These are phyloP conservation scores for Mimas tiliae DNA, from an alignment of 2,888 invertebrate genomes.

Conservation along the genomic window DNA sequence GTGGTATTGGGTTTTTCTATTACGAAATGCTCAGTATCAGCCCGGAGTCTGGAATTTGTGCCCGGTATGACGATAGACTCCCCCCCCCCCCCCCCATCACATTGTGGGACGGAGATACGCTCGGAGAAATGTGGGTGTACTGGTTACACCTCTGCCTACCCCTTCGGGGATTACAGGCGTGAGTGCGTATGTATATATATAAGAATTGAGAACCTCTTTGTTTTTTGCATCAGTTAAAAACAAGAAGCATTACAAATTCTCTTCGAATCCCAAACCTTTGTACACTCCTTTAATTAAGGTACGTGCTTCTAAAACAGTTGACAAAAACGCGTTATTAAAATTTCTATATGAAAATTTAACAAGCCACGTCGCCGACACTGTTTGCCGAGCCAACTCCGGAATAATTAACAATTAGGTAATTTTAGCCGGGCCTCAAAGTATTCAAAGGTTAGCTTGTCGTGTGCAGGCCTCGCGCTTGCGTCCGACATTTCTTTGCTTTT, in stretches of 20 bases:
- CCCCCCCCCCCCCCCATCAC: no score
- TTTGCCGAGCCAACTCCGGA: slow-evolving; percentile 34
- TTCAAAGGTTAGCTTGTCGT: slow-evolving; percentile 46
- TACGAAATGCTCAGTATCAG: no score
- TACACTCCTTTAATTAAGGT: slow-evolving; percentile 13
- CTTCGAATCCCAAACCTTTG: slow-evolving; percentile 14
- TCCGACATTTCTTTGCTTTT: slow-evolving; percentile 2
- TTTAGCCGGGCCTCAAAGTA: slow-evolving; percentile 42
- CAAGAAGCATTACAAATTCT: slow-evolving; percentile 3
- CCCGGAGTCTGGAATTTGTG: no score
- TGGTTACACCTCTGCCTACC: no score
- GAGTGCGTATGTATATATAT: no score
- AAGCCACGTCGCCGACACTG: slow-evolving; percentile 36
- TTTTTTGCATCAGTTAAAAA: no score
- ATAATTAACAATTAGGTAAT: slow-evolving; percentile 62
- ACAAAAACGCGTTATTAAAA: slow-evolving; percentile 33
- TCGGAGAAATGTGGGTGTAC: no score
- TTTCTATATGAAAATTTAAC: slow-evolving; percentile 35
- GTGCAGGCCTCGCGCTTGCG: slow-evolving; percentile 36
- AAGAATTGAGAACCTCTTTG: no score
- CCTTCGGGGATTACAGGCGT: no score
- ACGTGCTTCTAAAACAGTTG: slow-evolving; percentile 13
- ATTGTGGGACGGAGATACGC: no score
- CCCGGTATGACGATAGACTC: no score
- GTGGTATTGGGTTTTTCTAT: no score